These are phyloP conservation scores for Caenorhabditis plicata DNA, from an alignment of 2,888 invertebrate genomes.

Conservation along the genomic window DNA sequence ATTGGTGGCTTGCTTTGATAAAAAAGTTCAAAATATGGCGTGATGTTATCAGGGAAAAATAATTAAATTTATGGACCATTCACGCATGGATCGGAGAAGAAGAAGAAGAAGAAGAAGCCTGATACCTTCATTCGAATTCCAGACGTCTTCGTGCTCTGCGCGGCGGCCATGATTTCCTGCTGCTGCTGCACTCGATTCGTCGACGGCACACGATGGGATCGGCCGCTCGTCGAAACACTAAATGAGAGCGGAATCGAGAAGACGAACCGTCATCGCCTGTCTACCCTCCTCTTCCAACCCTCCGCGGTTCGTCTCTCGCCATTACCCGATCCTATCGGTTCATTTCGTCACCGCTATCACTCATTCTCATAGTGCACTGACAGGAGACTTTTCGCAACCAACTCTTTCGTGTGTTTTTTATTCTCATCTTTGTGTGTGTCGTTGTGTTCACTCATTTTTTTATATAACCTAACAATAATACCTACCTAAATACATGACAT, in stretches of 20 bases:
- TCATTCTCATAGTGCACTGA: too few relatives aligned
- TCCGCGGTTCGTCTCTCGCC: too few relatives aligned
- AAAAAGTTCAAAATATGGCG: constrained; percentile 17
- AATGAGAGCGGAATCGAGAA: constrained; percentile 7
- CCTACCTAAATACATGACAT: too few relatives aligned
- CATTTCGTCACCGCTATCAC: too few relatives aligned
- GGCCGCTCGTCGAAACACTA: too few relatives aligned
- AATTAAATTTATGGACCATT: background rate
- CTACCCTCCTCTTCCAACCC: constrained; percentile 5
- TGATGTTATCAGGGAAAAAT: constrained; percentile 14
- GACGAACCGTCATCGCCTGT: constrained; percentile 7
- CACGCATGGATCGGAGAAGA: background rate
- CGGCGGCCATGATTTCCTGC: constrained; percentile 10
- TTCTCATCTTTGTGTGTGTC: too few relatives aligned
- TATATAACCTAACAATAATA: too few relatives aligned
- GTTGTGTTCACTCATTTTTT: too few relatives aligned
- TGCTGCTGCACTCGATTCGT: background rate
- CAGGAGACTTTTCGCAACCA: too few relatives aligned
- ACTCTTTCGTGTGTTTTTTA: too few relatives aligned
- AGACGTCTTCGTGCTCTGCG: constrained; percentile 16
- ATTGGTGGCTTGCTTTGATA: background rate
- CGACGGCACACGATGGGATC: too few relatives aligned
- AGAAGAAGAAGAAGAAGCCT: background rate
- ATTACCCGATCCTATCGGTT: too few relatives aligned
- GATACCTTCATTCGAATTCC: constrained; percentile 25